phyloP scores from a whole-genome alignment of 2,888 invertebrate genomes.

The Drosophila sordidula region DNA sequence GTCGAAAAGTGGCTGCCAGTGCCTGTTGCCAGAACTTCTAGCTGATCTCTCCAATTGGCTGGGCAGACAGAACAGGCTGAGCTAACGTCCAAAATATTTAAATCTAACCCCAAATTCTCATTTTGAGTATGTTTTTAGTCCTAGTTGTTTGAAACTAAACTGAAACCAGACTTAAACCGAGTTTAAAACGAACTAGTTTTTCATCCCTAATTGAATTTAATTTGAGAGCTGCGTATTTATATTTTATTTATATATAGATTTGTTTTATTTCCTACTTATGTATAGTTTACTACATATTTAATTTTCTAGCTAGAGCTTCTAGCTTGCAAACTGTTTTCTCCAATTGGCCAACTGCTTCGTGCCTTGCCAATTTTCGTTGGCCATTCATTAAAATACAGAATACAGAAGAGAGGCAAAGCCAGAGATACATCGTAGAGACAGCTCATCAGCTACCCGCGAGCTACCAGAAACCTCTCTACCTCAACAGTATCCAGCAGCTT shows the following conservation, averaged over 20 bases:
- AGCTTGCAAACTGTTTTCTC: not conserved
- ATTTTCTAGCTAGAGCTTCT: slow-evolving; percentile 1
- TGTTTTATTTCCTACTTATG: too few species aligned
- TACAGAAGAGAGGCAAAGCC: not conserved
- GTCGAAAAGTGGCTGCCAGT: slow-evolving; percentile 1
- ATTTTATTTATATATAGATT: too few species aligned
- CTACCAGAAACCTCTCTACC: not conserved
- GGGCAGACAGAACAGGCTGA: not conserved
- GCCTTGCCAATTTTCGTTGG: slow-evolving; percentile 57
- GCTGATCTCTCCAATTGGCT: slow-evolving; percentile 5
- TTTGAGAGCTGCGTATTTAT: too few species aligned
- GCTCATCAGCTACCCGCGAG: not conserved
- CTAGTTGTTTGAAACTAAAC: too few species aligned
- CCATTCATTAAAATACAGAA: slow-evolving; percentile 66
- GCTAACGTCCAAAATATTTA: too few species aligned
- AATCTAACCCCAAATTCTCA: too few species aligned
- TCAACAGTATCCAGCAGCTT: slow-evolving; percentile 8
- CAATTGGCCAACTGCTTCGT: slow-evolving; percentile 33
- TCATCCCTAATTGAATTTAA: too few species aligned
- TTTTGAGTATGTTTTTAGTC: too few species aligned
- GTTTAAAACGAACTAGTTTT: too few species aligned
- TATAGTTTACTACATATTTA: too few species aligned
- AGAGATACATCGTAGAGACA: slow-evolving; percentile 2
- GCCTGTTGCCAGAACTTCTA: slow-evolving; percentile 8
- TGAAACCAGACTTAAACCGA: too few species aligned